Conservation (phyloP, 2,113 vertebrate genomes). For the Leucopsar rothschildi region DNA sequence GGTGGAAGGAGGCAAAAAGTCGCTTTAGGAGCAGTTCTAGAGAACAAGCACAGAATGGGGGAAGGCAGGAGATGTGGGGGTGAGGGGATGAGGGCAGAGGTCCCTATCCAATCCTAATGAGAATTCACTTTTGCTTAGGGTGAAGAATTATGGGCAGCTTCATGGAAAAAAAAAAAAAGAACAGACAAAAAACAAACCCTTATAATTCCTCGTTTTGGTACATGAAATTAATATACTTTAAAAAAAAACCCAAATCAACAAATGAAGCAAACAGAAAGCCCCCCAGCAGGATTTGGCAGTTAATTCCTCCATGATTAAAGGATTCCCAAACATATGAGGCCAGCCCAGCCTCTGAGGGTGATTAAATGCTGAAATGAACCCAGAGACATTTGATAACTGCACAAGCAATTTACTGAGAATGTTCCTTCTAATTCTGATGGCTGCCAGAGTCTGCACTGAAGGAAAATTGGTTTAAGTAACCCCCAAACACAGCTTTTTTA, state of each 20-base stretch:
- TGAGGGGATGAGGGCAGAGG: not conserved
- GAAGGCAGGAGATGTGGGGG: not conserved
- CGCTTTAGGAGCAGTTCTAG: not conserved
- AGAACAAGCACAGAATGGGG: not conserved
- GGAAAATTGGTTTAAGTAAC: not conserved
- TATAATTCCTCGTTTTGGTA: not conserved
- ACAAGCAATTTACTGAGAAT: not conserved
- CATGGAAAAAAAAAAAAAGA: no score
- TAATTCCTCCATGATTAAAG: constrained; percentile 44
- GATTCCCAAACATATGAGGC: constrained; percentile 13
- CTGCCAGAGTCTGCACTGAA: not conserved
- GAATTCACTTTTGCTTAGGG: not conserved
- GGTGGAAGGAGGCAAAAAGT: not conserved
- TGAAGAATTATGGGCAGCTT: not conserved
- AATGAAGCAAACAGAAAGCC: not conserved
- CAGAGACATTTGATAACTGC: constrained; percentile 9
- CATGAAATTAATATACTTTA: not conserved
- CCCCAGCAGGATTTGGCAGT: not conserved
- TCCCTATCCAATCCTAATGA: not conserved
- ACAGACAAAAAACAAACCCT: rapidly evolving
- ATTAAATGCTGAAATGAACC: constrained; percentile 41
- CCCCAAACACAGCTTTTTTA: not conserved
- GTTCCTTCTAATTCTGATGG: not conserved
- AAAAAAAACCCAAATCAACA: not conserved
- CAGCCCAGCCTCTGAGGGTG: not conserved